phyloP scores from a whole-genome alignment of 2,888 invertebrate species.

The Thysanoteuthis rhombus region DNA sequence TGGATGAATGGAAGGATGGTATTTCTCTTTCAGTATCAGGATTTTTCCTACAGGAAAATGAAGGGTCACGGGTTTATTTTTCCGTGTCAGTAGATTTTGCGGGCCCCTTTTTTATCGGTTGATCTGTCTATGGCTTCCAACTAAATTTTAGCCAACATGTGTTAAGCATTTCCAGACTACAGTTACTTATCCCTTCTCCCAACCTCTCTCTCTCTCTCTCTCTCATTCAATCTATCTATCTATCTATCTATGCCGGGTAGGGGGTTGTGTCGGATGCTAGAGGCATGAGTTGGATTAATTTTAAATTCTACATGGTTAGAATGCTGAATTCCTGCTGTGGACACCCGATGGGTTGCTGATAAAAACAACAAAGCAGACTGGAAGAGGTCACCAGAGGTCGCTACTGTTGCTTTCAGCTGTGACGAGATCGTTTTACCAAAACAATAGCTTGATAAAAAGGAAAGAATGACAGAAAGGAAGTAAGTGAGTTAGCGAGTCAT shows the following conservation, averaged over 20 bases:
- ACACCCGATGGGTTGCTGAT: not conserved
- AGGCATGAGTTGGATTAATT: not conserved
- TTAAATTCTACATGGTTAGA: not conserved
- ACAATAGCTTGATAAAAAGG: too few species aligned
- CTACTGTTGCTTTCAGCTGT: not conserved
- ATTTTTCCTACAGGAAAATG: not conserved
- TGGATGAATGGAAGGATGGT: not conserved
- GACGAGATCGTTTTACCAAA: constrained; percentile 12
- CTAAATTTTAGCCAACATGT: not conserved
- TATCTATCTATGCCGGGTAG: not conserved
- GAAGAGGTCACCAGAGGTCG: not conserved
- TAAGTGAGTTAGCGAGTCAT: not conserved
- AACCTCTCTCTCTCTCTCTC: not conserved
- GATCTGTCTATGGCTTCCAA: not conserved
- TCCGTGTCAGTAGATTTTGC: not conserved
- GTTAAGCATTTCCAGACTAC: not conserved
- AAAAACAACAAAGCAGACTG: not conserved
- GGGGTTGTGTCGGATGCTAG: too few species aligned
- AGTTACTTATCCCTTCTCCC: not conserved
- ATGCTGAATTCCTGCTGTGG: not conserved
- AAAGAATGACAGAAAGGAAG: not conserved
- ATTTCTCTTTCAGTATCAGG: too few species aligned
- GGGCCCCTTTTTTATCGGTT: not conserved
- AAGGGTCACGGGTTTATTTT: not conserved
- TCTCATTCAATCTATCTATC: not conserved